These are phyloP conservation scores for Trachymyrmex cornetzi DNA, from an alignment of 1,140 invertebrate genomes.

Conservation along the genomic window DNA sequence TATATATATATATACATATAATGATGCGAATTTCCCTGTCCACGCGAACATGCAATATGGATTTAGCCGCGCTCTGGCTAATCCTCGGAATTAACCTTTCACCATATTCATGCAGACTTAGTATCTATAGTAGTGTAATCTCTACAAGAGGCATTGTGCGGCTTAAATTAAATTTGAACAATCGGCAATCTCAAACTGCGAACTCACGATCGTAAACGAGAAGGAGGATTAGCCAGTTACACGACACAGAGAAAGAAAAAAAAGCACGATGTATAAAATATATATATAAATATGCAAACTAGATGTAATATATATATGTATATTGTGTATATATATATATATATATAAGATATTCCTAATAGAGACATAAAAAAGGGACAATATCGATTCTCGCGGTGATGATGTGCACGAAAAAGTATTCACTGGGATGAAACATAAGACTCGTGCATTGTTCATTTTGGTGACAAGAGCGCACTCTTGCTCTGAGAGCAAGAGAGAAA, in stretches of 20 bases:
- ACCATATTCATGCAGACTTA: conserved; percentile 28
- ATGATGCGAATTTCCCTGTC: neutral
- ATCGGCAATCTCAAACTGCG: neutral
- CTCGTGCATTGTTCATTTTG: conserved; percentile 62
- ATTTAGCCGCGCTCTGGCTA: conserved; percentile 66
- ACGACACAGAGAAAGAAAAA: conserved; percentile 3
- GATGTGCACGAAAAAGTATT: conserved; percentile 52
- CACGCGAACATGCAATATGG: conserved; percentile 57
- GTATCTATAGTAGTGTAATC: neutral
- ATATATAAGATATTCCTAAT: conserved; percentile 58
- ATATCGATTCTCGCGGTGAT: conserved; percentile 16
- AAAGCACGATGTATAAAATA: neutral
- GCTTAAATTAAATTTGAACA: neutral
- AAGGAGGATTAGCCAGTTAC: conserved; percentile 67
- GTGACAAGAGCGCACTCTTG: conserved; percentile 30
- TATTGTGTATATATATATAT: neutral
- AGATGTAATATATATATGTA: neutral
- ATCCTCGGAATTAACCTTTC: conserved; percentile 19
- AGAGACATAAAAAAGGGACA: conserved; percentile 49
- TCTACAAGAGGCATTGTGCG: neutral
- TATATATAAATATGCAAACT: conserved; percentile 23
- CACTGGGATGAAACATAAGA: conserved; percentile 41
- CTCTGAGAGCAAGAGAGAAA: neutral
- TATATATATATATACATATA: no score
- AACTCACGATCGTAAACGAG: conserved; percentile 7